Base-by-base conservation (phyloP, 35 echinoderm and acorn worm genomes). In the Lytechinus variegatus region DNA sequence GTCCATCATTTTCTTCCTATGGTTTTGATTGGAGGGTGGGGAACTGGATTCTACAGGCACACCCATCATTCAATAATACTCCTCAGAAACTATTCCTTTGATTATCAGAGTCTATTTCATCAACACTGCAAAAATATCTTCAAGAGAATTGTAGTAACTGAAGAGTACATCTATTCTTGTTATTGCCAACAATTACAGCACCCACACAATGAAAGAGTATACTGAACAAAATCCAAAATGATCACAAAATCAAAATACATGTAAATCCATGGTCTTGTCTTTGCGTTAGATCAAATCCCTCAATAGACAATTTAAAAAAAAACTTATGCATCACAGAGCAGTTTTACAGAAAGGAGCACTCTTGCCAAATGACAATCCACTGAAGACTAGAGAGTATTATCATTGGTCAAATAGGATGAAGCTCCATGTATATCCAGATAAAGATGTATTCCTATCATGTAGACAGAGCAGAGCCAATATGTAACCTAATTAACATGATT, bases 1-100 rank as follows among this genome's bases (percentile, higher is more conserved):
- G 89, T 98, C 97, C 54, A 97, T 95, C 95, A 95, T 96, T 28
- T 95, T 96, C 12, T 60, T 53, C 28, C 27, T 14, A 1, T 92
- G 16, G 10, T 93, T 93, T 24, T 52, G 14, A n/a, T 57, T 93
- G 53, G 92, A 2, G 10, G 92, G 92, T 16, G 92, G 52, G 2
- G 66, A 79, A 24, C n/a, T 79, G 66, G 66, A 79, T 28, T 93
- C 92, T 57, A 93, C 3, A 5, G 92, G 54, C 4, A 93, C 54
- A 57, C 92, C 92, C 92, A 93, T 93, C 8, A 9, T 33, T 90
- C 16, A 79, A 90, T 33, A 52, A 90, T 90, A 21, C 9, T 52
- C 27, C 33, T 79, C 8, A 79, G 66, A 24, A 16, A 24, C 21
- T 24, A 24, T 16, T 79, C 16, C 33, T 19, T 4, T 24, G 66